Conservation (phyloP, 1,140 invertebrate genomes). For the Ceratitis capitata region DNA sequence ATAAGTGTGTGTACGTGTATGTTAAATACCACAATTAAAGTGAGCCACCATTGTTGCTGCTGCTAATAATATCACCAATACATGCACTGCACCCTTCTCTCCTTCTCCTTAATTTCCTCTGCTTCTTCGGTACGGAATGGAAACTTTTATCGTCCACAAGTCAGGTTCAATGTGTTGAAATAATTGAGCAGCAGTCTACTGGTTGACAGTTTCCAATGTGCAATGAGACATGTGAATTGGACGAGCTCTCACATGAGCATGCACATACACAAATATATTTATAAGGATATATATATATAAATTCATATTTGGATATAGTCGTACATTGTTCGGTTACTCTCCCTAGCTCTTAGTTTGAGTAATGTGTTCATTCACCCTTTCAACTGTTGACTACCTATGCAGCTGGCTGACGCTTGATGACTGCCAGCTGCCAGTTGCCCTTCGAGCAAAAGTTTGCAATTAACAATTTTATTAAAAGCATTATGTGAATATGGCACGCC, state of each 20-base stretch:
- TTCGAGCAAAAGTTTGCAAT: conserved; percentile 26
- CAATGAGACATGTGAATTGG: conserved; percentile 5
- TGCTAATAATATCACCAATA: conserved; percentile 15
- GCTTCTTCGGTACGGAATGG: background rate
- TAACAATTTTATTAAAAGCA: conserved; percentile 27
- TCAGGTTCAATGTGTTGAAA: conserved; percentile 31
- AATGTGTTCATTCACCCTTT: conserved; percentile 29
- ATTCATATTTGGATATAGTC: background rate
- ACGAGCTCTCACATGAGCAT: background rate
- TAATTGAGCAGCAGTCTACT: background rate
- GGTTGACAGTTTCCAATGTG: background rate
- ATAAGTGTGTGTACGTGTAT: background rate
- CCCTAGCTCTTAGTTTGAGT: background rate
- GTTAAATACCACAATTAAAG: background rate
- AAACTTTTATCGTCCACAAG: background rate
- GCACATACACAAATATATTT: background rate
- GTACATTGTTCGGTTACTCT: too few relatives aligned
- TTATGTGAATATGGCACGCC: conserved; percentile 12
- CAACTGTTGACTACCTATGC: background rate
- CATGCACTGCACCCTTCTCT: background rate
- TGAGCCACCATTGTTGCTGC: conserved; percentile 12
- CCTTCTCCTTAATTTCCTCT: background rate
- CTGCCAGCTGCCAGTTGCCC: background rate
- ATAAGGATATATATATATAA: background rate
- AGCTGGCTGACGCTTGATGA: background rate